phyloP scores from a whole-genome alignment of 2,797 vertebrate genomes.

The Steatocranus sp. region DNA sequence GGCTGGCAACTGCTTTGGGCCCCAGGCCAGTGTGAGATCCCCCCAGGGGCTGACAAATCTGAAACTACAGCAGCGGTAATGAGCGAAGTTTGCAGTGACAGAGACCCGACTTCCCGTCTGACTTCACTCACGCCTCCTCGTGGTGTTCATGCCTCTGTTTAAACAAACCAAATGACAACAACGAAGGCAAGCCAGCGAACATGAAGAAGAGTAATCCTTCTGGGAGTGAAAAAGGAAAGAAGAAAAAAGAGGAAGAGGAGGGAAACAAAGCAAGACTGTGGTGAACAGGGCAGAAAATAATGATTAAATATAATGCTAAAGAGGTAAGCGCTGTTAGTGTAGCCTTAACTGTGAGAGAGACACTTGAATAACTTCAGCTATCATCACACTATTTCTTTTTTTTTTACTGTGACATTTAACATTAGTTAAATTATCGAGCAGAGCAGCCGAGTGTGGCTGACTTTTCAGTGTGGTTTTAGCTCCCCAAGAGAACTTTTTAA shows the following conservation, averaged over 20 bases:
- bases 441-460: neutral
- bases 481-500: neutral
- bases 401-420: neutral
- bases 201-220: neutral
- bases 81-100: neutral
- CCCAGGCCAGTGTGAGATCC: neutral
- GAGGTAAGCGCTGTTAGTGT: neutral
- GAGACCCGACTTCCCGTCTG: neutral
- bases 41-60: neutral
- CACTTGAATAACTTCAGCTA: neutral
- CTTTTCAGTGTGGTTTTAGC: neutral
- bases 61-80: neutral
- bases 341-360: neutral
- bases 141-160: neutral
- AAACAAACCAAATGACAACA: neutral
- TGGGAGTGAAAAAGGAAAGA: neutral
- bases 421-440: neutral
- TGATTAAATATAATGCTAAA: neutral
- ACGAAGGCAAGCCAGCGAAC: neutral
- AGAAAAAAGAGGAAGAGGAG: neutral
- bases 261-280: neutral
- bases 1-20: neutral
- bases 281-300: neutral
- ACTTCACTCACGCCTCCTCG: neutral
- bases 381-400: neutral